Evolutionary conservation across 2,888 invertebrate species (phyloP).

Genomic region (Brenthis hecate): DNA sequence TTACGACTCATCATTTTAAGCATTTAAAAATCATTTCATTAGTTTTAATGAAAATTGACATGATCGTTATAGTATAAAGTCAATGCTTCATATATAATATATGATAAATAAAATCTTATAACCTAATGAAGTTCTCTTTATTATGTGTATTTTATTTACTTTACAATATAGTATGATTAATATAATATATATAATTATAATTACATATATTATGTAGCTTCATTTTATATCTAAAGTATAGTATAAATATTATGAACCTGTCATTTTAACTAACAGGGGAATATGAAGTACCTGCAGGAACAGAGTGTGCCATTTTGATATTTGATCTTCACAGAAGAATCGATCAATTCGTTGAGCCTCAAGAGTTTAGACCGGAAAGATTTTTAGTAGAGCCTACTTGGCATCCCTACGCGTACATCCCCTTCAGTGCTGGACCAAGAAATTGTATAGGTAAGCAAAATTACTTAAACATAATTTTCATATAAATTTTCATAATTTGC

Average conservation of each 20-base stretch:
- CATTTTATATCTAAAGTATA: too few species aligned
- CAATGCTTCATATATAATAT: too few species aligned
- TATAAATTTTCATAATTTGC: too few species aligned
- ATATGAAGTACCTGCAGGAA: constrained; percentile 29
- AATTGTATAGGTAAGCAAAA: constrained; percentile 83
- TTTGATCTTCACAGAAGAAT: constrained; percentile 65
- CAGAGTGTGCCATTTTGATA: constrained; percentile 37
- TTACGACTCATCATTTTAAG: too few species aligned
- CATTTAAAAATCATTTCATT: too few species aligned
- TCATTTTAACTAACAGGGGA: constrained; percentile 19
- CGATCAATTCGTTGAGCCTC: constrained; percentile 73
- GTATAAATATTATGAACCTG: neutral
- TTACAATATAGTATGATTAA: neutral
- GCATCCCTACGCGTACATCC: constrained; percentile 67
- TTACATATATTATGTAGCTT: too few species aligned
- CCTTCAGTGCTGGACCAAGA: constrained; percentile 85
- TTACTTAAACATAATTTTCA: neutral
- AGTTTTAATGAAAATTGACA: too few species aligned
- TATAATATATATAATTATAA: neutral
- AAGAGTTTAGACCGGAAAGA: constrained; percentile 71
- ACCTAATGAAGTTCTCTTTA: too few species aligned
- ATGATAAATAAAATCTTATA: too few species aligned
- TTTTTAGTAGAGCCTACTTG: constrained; percentile 68
- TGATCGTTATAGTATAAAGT: too few species aligned
- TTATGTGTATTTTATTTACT: too few species aligned